These are phyloP conservation scores for Trissoscelio sp. DNA, from an alignment of 2,888 invertebrate genomes.

Conservation along the genomic window DNA sequence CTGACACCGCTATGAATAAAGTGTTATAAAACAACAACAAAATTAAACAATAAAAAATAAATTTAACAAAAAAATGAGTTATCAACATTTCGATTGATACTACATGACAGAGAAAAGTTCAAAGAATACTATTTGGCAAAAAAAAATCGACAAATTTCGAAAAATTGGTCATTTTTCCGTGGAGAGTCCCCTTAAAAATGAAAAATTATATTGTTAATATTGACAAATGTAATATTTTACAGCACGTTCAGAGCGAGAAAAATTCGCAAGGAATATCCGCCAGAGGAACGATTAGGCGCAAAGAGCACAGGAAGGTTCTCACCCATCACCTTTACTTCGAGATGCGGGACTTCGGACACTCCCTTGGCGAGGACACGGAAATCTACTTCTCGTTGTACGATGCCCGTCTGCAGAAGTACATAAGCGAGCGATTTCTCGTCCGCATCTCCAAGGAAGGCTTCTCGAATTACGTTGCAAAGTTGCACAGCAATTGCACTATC, in stretches of 20 bases:
- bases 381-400: constrained; percentile 95
- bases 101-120: no score
- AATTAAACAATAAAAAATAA: no score
- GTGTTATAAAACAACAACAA: no score
- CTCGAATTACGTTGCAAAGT: constrained; percentile 93
- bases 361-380: constrained; percentile 94
- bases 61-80: no score
- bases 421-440: constrained; percentile 95
- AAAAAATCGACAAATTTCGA: no score
- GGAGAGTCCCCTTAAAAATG: no score
- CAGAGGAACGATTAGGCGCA: constrained; percentile 85
- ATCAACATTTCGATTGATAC: no score
- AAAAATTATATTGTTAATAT: no score
- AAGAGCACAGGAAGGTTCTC: constrained; percentile 85
- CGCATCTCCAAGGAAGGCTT: constrained; percentile 95
- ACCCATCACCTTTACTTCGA: constrained; percentile 94
- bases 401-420: constrained; percentile 89
- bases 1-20: no score
- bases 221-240: constrained; percentile 66
- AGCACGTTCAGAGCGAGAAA: constrained; percentile 85
- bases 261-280: constrained; percentile 84
- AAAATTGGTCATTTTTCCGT: no score
- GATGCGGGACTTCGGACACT: constrained; percentile 94
- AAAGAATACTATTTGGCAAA: no score
- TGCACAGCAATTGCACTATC: constrained; percentile 94